Percentiles rank a stretch among this genome's conserved stretches.
phyloP scores from a whole-genome alignment of 1,140 invertebrate species.

The Platyura marginata region DNA sequence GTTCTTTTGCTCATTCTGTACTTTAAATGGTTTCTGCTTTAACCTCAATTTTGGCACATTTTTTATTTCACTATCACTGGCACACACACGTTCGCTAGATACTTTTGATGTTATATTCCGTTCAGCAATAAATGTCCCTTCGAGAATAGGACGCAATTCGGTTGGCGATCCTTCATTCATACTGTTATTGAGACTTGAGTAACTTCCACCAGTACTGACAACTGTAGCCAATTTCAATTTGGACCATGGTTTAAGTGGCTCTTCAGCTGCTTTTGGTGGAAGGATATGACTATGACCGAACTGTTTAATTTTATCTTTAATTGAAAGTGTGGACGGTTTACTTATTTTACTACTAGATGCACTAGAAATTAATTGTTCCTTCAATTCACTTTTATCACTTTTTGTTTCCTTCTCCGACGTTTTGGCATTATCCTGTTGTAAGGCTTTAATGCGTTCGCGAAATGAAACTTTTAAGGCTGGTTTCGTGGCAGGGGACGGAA shows the following conservation, averaged over 20 bases:
- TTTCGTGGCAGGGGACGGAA: neutral
- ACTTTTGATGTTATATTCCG: neutral
- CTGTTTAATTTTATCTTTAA: conserved; percentile 1
- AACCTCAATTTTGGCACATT: neutral
- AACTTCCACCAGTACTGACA: conserved; percentile 16
- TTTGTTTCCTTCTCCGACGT: neutral
- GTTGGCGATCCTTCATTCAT: conserved; percentile 5
- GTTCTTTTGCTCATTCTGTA: conserved; percentile 26
- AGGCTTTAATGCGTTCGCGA: conserved; percentile 2
- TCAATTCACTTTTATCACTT: neutral
- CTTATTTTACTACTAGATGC: neutral
- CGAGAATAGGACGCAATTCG: conserved; percentile 6
- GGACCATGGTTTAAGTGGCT: conserved; percentile 15
- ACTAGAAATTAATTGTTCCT: conserved; percentile 1
- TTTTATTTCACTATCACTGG: conserved; percentile 3
- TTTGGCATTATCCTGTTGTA: conserved; percentile 1
- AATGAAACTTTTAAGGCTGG: conserved; percentile 4
- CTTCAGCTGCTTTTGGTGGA: neutral
- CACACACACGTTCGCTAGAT: neutral
- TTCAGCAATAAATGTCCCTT: neutral
- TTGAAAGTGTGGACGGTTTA: conserved; percentile 1
- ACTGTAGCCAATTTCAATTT: conserved; percentile 22
- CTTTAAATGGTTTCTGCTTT: conserved; percentile 1
- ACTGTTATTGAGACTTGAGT: conserved; percentile 13
- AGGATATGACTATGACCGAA: neutral